These are phyloP conservation scores for Enteromius viviparus DNA, from an alignment of 2,797 vertebrate genomes.

Conservation along the genomic window DNA sequence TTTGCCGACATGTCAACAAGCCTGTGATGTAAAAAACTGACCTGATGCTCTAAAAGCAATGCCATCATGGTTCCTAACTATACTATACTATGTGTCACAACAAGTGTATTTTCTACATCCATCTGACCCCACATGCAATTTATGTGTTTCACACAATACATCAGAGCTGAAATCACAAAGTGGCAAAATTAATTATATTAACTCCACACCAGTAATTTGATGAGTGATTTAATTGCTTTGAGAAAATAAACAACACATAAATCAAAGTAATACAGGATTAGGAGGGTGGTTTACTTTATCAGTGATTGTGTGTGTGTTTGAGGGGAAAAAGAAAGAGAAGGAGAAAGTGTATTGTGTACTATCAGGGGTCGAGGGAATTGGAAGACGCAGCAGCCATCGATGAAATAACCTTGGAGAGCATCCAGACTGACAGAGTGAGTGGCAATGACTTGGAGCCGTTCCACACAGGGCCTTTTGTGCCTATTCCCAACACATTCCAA, in stretches of 20 bases:
- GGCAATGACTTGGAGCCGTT: slow-evolving; percentile 72
- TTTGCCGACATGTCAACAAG: neutral
- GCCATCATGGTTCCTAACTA: neutral
- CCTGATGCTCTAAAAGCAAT: neutral
- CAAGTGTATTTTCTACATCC: neutral
- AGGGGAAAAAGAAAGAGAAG: slow-evolving; percentile 37
- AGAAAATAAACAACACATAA: slow-evolving; percentile 31
- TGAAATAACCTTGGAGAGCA: slow-evolving; percentile 76
- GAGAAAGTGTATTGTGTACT: slow-evolving; percentile 49
- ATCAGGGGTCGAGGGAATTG: slow-evolving; percentile 65
- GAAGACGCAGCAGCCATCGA: slow-evolving; percentile 74
- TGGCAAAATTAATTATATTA: neutral
- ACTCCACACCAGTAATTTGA: slow-evolving; percentile 28
- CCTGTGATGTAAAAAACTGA: neutral
- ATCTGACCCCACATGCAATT: neutral
- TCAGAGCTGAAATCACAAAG: neutral
- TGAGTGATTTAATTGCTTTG: slow-evolving; percentile 29
- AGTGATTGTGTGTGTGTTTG: slow-evolving; percentile 27
- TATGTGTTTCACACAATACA: neutral
- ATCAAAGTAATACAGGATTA: slow-evolving; percentile 31
- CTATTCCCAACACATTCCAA: slow-evolving; percentile 76
- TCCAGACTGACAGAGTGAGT: slow-evolving; percentile 76
- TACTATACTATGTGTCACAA: neutral
- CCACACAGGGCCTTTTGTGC: slow-evolving; percentile 75
- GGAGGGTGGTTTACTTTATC: neutral